These are phyloP conservation scores for Ploceus nigricollis DNA, from an alignment of 2,113 vertebrate genomes.

Conservation along the genomic window DNA sequence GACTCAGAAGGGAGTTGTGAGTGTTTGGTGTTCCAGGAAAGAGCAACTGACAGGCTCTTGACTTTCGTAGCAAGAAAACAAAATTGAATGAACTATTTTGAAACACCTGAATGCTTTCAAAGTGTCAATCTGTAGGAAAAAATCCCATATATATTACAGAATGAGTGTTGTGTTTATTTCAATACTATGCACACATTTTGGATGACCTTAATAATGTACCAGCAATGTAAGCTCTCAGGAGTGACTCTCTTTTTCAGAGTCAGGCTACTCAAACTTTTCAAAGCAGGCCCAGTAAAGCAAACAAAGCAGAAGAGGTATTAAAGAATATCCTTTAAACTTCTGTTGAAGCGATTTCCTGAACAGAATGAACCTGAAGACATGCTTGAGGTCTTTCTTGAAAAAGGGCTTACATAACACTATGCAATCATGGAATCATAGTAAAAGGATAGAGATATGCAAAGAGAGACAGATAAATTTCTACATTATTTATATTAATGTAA, in stretches of 20 bases:
- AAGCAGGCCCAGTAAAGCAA: not conserved
- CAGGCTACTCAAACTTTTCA: not conserved
- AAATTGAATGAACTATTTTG: not conserved
- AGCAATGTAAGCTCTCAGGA: not conserved
- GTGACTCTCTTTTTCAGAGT: not conserved
- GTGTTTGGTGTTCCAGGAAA: not conserved
- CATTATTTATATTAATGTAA: not conserved
- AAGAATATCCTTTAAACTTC: not conserved
- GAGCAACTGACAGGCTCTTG: constrained; percentile 5
- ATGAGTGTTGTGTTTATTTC: not conserved
- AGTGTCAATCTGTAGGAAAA: not conserved
- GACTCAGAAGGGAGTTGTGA: not conserved
- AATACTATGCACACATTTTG: not conserved
- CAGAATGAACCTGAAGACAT: not conserved
- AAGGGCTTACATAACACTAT: not conserved
- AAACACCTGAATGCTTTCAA: constrained; percentile 11
- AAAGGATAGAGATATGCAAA: not conserved
- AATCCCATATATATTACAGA: not conserved
- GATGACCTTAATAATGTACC: not conserved
- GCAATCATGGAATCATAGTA: not conserved
- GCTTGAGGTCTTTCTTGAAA: not conserved
- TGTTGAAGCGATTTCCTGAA: not conserved
- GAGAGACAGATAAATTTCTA: not conserved
- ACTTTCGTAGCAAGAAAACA: constrained; percentile 7
- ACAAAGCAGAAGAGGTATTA: not conserved